phyloP scores from a whole-genome alignment of 2,888 invertebrate species.

The Arctia plantaginis region DNA sequence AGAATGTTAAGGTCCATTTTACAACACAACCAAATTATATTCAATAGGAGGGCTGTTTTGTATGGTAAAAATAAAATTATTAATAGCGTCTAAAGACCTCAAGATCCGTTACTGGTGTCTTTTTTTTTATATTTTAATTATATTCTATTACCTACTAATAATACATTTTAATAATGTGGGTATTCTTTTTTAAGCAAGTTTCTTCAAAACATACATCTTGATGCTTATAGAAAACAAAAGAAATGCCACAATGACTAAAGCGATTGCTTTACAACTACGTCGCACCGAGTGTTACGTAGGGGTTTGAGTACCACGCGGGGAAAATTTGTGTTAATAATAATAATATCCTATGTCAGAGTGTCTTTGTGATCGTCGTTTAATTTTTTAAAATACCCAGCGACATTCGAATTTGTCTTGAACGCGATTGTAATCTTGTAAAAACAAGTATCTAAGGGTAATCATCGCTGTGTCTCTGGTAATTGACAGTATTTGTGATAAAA shows the following conservation, averaged over 20 bases:
- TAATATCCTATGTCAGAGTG: no score
- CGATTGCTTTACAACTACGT: no score
- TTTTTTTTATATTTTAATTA: background rate
- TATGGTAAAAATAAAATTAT: background rate
- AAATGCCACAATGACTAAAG: no score
- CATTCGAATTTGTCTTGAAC: no score
- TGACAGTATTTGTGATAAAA: background rate
- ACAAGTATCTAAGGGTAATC: background rate
- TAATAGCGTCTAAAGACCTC: no score
- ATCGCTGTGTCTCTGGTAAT: background rate
- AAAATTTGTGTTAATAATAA: no score
- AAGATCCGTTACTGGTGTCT: background rate
- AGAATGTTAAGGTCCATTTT: background rate
- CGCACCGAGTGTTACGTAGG: no score
- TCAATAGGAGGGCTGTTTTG: background rate
- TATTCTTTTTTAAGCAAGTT: background rate
- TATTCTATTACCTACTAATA: background rate
- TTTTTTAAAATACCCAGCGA: background rate
- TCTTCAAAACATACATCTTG: no score
- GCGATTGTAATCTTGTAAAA: background rate
- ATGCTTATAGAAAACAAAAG: no score
- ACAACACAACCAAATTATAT: background rate
- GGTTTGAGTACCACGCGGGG: no score
- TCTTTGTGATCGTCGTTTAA: no score
- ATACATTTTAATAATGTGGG: background rate